Evolutionary conservation across 2,797 vertebrate species (phyloP), one percentile per base, ranked within the genome.

Genomic region (Dromococcyx pavoninus): DNA sequence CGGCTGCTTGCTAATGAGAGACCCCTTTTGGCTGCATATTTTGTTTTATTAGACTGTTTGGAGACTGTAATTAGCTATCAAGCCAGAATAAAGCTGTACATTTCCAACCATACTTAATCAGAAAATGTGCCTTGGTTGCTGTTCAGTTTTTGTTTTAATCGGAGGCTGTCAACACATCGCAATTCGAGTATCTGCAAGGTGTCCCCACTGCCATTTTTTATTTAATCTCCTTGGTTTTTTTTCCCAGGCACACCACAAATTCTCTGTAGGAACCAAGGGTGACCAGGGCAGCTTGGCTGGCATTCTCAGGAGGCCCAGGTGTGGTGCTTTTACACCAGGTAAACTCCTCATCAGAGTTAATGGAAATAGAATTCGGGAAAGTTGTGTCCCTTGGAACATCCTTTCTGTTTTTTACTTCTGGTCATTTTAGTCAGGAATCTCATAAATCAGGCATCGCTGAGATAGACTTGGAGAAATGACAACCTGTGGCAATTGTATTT

Each of bases 1-100:
- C 32, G 88, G 51, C 19, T 82, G 44, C 53, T 86, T 32, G 17
- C 62, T 91, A 81, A 80, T 83, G 92, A 92, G 81, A 93, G 93
- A 39, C 75, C 64, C 77, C 54, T 10, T 89, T 94, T 80, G 93
- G 41, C 83, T 80, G 37, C 62, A 15, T 24, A 67, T 19, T 78
- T 84, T 85, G 62, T 79, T 86, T 89, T 77, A 10, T 92, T 64
- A 81, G 71, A 16, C 46, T 76, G n/a, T 78, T 43, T 85, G 75
- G 73, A 82, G 43, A 81, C 61, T 57, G 79, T 76, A 87, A 91
- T 86, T 84, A 81, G 30, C 50, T 67, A 79, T 75, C 18, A 41
- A 77, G 56, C 78, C 75, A 86, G 90, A 93, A 73, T 24, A 81
- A 81, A 77, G 30, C 65, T 22, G 37, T 64, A 8, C 16, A 54